phyloP scores from a whole-genome alignment of 2,797 vertebrate species.

The Acanthiza pusilla region DNA sequence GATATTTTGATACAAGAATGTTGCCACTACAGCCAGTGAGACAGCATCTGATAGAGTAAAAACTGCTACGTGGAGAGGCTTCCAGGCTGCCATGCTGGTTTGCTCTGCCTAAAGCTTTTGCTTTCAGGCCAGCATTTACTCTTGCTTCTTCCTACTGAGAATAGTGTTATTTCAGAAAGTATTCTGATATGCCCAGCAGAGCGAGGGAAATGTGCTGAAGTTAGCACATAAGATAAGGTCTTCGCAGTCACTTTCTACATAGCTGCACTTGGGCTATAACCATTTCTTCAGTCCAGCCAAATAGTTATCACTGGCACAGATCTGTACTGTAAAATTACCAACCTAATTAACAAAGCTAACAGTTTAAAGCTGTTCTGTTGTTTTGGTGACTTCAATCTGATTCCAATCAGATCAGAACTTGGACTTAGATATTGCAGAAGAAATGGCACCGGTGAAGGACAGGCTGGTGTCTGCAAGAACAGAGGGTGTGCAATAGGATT shows the following conservation, averaged over 20 bases:
- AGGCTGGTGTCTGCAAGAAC: background rate
- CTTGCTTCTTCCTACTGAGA: background rate
- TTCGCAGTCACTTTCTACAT: background rate
- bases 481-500: background rate
- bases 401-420: background rate
- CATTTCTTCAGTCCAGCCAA: background rate
- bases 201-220: background rate
- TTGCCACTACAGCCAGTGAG: background rate
- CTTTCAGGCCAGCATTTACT: background rate
- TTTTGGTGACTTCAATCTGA: background rate
- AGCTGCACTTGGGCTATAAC: background rate
- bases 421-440: background rate
- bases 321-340: background rate
- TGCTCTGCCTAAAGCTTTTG: background rate
- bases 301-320: background rate
- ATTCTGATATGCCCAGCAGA: background rate
- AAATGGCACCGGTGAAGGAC: background rate
- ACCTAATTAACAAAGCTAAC: background rate
- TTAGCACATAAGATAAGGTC: background rate
- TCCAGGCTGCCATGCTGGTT: background rate
- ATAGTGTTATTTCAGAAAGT: background rate
- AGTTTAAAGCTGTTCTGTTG: background rate
- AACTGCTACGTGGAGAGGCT: background rate
- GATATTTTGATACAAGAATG: background rate
- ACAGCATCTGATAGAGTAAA: background rate